A percentile compares a stretch with the other conserved stretches of the same genome.
phyloP scores from a whole-genome alignment of 2,888 invertebrate genomes.

The Archips crataeganus region DNA sequence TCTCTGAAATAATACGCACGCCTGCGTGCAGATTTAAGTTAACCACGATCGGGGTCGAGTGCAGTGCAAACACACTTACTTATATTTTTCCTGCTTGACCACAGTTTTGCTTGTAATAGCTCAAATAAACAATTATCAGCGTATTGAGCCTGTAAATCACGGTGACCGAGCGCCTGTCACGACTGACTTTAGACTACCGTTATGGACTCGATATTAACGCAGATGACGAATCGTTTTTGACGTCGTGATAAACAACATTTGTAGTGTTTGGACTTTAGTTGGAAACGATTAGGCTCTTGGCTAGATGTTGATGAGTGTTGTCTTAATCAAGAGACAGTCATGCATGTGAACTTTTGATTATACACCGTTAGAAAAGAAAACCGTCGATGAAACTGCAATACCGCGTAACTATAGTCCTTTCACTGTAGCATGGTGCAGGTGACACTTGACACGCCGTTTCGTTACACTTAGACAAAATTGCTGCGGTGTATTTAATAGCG shows the following conservation, averaged over 20 bases:
- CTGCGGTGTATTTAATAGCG: too few species aligned
- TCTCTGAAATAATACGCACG: too few species aligned
- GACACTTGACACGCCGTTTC: too few species aligned
- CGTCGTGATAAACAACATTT: neutral
- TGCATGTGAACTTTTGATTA: neutral
- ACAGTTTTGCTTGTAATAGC: neutral
- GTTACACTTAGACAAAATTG: too few species aligned
- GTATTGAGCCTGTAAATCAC: neutral
- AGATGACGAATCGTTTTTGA: slow-evolving; percentile 18
- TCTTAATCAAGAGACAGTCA: neutral
- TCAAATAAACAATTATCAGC: neutral
- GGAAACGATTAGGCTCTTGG: slow-evolving; percentile 5
- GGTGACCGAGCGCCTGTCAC: neutral
- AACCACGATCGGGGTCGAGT: too few species aligned
- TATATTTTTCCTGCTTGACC: neutral
- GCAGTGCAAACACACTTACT: neutral
- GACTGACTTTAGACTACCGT: neutral
- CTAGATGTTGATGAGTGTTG: neutral
- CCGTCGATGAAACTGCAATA: too few species aligned
- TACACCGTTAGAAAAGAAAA: too few species aligned
- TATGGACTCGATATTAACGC: slow-evolving; percentile 2
- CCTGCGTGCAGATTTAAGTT: too few species aligned
- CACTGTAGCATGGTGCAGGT: too few species aligned
- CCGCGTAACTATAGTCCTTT: too few species aligned
- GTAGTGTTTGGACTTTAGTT: slow-evolving; percentile 5